phyloP scores from a whole-genome alignment of 2,113 vertebrate genomes.

The Lampris megalopsis region DNA sequence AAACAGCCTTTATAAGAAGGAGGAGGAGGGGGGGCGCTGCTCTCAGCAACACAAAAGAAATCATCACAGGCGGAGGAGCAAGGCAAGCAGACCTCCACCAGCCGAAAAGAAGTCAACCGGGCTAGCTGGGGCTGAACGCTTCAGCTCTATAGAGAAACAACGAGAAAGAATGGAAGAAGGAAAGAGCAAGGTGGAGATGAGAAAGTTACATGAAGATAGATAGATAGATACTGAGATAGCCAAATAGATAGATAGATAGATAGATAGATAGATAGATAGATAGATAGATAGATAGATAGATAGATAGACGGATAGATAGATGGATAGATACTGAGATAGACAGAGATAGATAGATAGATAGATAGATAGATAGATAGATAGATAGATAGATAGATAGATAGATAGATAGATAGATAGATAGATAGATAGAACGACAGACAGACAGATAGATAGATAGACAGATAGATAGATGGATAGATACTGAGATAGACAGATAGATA shows the following conservation, averaged over 20 bases:
- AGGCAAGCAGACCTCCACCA: too few species aligned
- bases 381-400: not conserved
- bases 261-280: too few species aligned
- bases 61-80: too few species aligned
- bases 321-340: not conserved
- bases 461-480: not conserved
- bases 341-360: not conserved
- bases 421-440: not conserved
- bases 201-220: too few species aligned
- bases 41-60: too few species aligned
- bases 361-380: not conserved
- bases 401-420: too few species aligned
- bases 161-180: not conserved
- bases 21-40: not conserved
- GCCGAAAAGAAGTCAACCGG: too few species aligned
- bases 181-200: too few species aligned
- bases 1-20: slow-evolving; percentile 12
- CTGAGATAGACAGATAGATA: not conserved
- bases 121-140: too few species aligned
- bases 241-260: too few species aligned
- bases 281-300: not conserved
- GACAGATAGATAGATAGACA: not conserved
- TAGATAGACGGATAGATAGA: not conserved
- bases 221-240: too few species aligned
- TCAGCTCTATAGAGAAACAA: too few species aligned